Evolutionary conservation across 2,888 invertebrate genomes (phyloP), one percentile per base, ranked within the genome.

Genomic region (Keiferia lycopersicella): DNA sequence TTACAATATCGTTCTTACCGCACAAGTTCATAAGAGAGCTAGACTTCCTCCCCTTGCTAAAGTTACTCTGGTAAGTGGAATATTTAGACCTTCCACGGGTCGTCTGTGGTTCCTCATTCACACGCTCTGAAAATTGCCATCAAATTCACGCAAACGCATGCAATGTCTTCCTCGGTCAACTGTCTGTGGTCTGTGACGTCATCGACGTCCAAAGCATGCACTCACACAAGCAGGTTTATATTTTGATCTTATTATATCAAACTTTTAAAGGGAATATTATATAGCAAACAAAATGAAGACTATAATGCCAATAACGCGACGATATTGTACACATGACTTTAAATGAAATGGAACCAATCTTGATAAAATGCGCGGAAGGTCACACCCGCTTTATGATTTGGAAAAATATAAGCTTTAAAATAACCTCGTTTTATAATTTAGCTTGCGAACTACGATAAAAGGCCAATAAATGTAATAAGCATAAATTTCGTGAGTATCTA

Each of bases 1-100:
- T 80, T 85, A 80, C 82, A 80, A 77, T 81, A 83, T 85, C 79
- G 76, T 80, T 94, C 97, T 97, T 97, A 97, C 97, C 97, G 95
- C 96, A 96, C 94, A 97, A 94, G 95, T 97, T 97, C 96, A 97
- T 96, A 94, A 97, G 95, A 91, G 97, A 97, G 95, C 96, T 97
- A 93, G 97, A 97, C 94, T 97, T 97, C 95, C 97, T 95, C 86
- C 94, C 94, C 82, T 91, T 93, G 94, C 96, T 96, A 95, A 96
- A 96, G 96, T 96, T 96, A 92, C 82, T 91, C 95, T 95, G 95
- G 95, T 95, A 95, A 94, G 95, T 94, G 91, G 95, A 93, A 94
- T 95, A 95, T 94, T 95, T 95, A 94, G 95, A 94, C 93, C 95
- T 94, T 94, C 95, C 95, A 93, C 95, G 95, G 92, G 95, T 93